These are phyloP conservation scores for Pediacus dermestoides DNA, from an alignment of 2,888 invertebrate genomes.

Conservation along the genomic window DNA sequence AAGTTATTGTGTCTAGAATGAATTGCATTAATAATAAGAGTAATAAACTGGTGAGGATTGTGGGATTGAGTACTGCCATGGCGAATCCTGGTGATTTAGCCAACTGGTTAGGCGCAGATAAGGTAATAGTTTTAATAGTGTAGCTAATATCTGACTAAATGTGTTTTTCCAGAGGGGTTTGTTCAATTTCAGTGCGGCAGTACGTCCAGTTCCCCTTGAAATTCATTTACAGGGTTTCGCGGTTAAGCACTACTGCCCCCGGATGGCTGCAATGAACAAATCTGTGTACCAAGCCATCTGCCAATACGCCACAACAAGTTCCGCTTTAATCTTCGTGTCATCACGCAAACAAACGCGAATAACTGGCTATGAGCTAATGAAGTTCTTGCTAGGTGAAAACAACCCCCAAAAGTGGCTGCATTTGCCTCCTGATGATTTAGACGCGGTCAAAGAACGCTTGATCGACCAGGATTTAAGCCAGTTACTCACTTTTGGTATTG, in stretches of 20 bases:
- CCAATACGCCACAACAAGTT: constrained; percentile 87
- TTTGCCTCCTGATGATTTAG: constrained; percentile 82
- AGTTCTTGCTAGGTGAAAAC: constrained; percentile 84
- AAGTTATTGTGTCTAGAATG: constrained; percentile 96
- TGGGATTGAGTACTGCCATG: constrained; percentile 95
- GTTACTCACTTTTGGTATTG: constrained; percentile 94
- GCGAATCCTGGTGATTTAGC: constrained; percentile 97
- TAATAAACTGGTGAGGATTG: constrained; percentile 74
- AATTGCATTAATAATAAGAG: constrained; percentile 95
- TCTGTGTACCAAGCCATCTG: constrained; percentile 95
- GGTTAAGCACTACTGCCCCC: constrained; percentile 97
- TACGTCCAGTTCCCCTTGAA: constrained; percentile 94
- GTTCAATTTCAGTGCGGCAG: constrained; percentile 96
- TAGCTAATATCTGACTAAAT: neutral
- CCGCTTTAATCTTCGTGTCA: constrained; percentile 91
- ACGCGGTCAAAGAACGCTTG: constrained; percentile 65
- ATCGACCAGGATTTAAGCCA: constrained; percentile 89
- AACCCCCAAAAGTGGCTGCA: constrained; percentile 95
- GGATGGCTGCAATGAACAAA: constrained; percentile 99
- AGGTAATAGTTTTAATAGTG: constrained; percentile 27
- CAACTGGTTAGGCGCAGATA: constrained; percentile 89
- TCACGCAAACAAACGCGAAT: constrained; percentile 94
- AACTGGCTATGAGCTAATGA: constrained; percentile 92
- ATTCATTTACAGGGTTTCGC: constrained; percentile 85
- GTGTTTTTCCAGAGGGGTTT: constrained; percentile 69